Conservation (phyloP, 2,113 vertebrate species). For the Leucosticte australis region DNA sequence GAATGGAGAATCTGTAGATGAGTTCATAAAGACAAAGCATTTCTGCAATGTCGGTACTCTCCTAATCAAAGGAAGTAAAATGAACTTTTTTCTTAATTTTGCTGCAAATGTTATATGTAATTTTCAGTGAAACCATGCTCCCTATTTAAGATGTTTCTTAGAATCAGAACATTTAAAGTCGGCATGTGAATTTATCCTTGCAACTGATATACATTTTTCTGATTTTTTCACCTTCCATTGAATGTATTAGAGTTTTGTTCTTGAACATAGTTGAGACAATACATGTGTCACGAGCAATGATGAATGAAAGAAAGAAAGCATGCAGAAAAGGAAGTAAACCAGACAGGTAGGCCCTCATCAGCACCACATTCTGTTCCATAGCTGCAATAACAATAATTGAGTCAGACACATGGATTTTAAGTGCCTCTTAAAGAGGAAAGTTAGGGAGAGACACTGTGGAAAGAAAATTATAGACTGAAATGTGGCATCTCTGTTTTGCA, state of each 20-base stretch:
- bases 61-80: constrained; percentile 14
- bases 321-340: constrained; percentile 59
- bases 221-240: constrained; percentile 33
- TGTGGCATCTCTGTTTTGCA: constrained; percentile 43
- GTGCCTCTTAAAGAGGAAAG: constrained; percentile 64
- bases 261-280: constrained; percentile 61
- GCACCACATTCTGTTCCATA: constrained; percentile 28
- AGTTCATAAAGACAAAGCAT: not conserved
- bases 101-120: not conserved
- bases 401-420: constrained; percentile 70
- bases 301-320: constrained; percentile 58
- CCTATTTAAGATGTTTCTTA: not conserved
- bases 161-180: not conserved
- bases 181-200: not conserved
- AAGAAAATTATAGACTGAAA: constrained; percentile 51
- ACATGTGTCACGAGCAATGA: constrained; percentile 72
- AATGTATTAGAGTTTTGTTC: constrained; percentile 49
- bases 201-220: not conserved
- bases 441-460: constrained; percentile 55
- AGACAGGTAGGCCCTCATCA: constrained; percentile 69
- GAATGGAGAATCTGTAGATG: not conserved
- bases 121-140: not conserved
- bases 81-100: not conserved
- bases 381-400: constrained; percentile 64
- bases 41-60: not conserved